Evolutionary conservation across 2,888 invertebrate genomes (phyloP), one percentile per base, ranked within the genome.

Genomic region (Electrophaes corylata): DNA sequence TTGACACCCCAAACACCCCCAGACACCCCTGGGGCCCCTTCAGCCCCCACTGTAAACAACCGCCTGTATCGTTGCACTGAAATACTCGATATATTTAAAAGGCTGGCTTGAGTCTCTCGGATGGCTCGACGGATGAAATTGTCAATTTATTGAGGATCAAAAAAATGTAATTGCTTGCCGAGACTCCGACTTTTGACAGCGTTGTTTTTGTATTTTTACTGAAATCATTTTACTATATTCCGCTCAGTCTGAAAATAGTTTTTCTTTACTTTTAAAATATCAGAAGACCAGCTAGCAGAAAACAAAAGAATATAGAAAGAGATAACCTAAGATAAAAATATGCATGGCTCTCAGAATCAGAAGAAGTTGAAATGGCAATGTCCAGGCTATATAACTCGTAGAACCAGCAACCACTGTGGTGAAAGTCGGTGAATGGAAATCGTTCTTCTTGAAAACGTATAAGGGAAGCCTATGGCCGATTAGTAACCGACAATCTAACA

Each of bases 11-110:
- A 64, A 64, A 69, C 57, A 57, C 67, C 73, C 67, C 73, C 68
- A 57, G 62, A 63, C 59, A 64, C 67, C 67, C 60, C 59, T 56
- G 57, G 66, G 65, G 64, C 68, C 74, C 75, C 76, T 61, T 35
- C 50, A 45, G 53, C 75, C 74, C 81, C 83, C 85, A 73, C 88
- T 79, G 90, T 90, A 91, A 90, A 91, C 90, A 90, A 87, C 82
- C 79, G 80, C 75, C 82, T 88, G 88, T 89, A 88, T 89, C 83
- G 86, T 79, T 91, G 91, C 91, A 91, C 89, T 90, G 90, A 89
- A 90, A 88, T 83, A 88, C 89, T 86, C 87, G 83, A 90, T 89
- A 88, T 88, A 88, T 88, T 88, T 86, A 88, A 88, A 88, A 89
- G 83, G 84, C 80, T 81, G 82, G 75, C 64, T 57, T 62, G 67